Evolutionary conservation across 2,797 vertebrate species (phyloP).

Genomic region (Eupleurogrammus muticus): DNA sequence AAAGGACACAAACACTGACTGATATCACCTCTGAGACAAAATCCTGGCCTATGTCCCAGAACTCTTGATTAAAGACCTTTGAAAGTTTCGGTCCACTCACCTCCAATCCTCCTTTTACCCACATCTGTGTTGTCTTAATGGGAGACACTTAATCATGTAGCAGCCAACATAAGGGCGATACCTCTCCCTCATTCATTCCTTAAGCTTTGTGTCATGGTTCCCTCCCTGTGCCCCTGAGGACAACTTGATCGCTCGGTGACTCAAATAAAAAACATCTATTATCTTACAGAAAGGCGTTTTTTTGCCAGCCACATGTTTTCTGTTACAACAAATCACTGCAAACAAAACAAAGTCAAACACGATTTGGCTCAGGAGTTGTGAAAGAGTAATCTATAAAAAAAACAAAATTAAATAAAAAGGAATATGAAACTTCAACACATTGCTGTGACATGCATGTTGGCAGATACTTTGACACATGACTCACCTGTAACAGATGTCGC

Average conservation of each 20-base stretch:
- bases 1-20: slow-evolving; percentile 26
- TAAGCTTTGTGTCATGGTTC: slow-evolving; percentile 56
- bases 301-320: slow-evolving; percentile 48
- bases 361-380: not conserved
- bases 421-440: not conserved
- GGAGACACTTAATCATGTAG: slow-evolving; percentile 40
- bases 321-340: slow-evolving; percentile 42
- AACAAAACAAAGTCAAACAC: slow-evolving; percentile 29
- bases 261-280: slow-evolving; percentile 55
- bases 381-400: not conserved
- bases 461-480: slow-evolving; percentile 31
- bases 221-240: slow-evolving; percentile 46
- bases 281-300: slow-evolving; percentile 28
- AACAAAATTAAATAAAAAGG: no score
- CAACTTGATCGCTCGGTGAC: slow-evolving; percentile 45
- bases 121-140: slow-evolving; percentile 52
- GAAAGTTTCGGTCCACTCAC: slow-evolving; percentile 45
- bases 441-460: not conserved
- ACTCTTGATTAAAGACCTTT: slow-evolving; percentile 57
- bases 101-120: slow-evolving; percentile 28
- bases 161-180: slow-evolving; percentile 39
- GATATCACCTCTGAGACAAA: slow-evolving; percentile 24
- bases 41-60: slow-evolving; percentile 43
- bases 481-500: slow-evolving; percentile 73
- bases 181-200: slow-evolving; percentile 63